Conservation (phyloP, 2,797 vertebrate genomes). For the Botia almorhae region DNA sequence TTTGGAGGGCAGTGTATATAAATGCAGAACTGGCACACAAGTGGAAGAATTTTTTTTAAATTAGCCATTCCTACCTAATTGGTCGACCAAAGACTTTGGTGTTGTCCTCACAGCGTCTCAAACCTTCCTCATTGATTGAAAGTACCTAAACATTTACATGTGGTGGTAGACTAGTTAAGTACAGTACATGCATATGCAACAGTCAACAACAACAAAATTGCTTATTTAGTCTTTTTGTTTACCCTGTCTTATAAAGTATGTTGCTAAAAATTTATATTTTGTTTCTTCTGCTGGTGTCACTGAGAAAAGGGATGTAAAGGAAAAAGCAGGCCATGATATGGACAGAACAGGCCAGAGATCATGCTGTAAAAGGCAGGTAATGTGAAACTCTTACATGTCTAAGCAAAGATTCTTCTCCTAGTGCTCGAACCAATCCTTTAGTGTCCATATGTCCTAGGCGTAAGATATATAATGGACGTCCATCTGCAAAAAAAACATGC, state of each 20-base stretch:
- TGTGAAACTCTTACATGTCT: conserved; percentile 85
- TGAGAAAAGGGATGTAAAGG: no score
- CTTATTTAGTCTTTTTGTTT: no score
- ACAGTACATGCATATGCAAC: background rate
- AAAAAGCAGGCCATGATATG: no score
- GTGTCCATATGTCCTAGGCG: conserved; percentile 99
- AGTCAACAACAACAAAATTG: no score
- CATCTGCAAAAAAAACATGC: conserved; percentile 72
- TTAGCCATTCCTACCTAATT: conserved; percentile 77
- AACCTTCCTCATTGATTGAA: conserved; percentile 89
- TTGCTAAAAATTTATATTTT: no score
- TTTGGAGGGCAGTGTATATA: no score
- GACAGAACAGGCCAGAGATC: no score
- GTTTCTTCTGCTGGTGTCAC: no score
- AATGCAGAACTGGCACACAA: no score
- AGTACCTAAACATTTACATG: conserved; percentile 76
- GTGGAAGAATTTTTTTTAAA: no score
- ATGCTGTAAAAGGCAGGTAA: no score
- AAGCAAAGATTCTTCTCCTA: conserved; percentile 95
- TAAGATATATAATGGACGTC: conserved; percentile 93
- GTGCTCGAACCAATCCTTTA: conserved; percentile 93
- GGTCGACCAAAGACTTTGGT: conserved; percentile 89
- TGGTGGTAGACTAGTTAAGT: background rate
- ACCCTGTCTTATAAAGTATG: no score
- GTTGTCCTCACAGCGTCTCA: conserved; percentile 87